phyloP scores from a whole-genome alignment of 2,797 vertebrate species.

The Fistularia tabacaria region DNA sequence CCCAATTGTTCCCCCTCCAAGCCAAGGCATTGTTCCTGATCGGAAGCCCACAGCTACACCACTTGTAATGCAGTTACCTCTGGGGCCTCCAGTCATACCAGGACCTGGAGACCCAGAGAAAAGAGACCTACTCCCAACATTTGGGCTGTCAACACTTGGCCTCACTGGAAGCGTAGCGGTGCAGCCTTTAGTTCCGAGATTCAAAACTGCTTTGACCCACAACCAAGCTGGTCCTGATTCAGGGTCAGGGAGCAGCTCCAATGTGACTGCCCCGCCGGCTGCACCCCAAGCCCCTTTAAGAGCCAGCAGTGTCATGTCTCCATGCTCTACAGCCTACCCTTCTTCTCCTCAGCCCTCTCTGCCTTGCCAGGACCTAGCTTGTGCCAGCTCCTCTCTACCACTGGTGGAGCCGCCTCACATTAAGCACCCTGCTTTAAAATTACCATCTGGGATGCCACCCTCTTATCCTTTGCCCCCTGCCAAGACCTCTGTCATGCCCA shows the following conservation, averaged over 20 bases:
- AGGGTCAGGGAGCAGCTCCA: slow-evolving; percentile 38
- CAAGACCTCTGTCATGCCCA: slow-evolving; percentile 39
- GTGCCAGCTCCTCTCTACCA: slow-evolving; percentile 67
- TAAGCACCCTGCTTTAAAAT: slow-evolving; percentile 47
- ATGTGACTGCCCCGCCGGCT: slow-evolving; percentile 1
- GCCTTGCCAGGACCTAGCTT: slow-evolving; percentile 57
- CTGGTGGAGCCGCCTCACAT: slow-evolving; percentile 65
- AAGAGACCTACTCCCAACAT: slow-evolving; percentile 77
- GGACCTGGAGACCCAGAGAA: slow-evolving; percentile 71
- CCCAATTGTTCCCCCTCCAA: slow-evolving; percentile 49
- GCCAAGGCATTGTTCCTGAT: slow-evolving; percentile 67
- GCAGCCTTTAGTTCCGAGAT: slow-evolving; percentile 82
- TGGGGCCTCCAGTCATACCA: slow-evolving; percentile 60
- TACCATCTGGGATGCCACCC: slow-evolving; percentile 57
- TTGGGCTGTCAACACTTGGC: slow-evolving; percentile 73
- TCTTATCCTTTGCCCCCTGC: slow-evolving; percentile 49
- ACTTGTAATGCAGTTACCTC: slow-evolving; percentile 74
- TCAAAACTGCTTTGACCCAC: slow-evolving; percentile 74
- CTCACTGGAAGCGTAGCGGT: slow-evolving; percentile 67
- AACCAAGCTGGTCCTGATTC: slow-evolving; percentile 56
- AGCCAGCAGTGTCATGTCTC: slow-evolving; percentile 73
- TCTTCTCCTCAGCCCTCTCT: slow-evolving; percentile 42
- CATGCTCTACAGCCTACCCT: slow-evolving; percentile 75
- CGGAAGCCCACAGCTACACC: slow-evolving; percentile 71
- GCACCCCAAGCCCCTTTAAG: slow-evolving; percentile 73